Evolutionary conservation across 2,888 invertebrate species (phyloP).

Genomic region (Lumbricus terrestris): DNA sequence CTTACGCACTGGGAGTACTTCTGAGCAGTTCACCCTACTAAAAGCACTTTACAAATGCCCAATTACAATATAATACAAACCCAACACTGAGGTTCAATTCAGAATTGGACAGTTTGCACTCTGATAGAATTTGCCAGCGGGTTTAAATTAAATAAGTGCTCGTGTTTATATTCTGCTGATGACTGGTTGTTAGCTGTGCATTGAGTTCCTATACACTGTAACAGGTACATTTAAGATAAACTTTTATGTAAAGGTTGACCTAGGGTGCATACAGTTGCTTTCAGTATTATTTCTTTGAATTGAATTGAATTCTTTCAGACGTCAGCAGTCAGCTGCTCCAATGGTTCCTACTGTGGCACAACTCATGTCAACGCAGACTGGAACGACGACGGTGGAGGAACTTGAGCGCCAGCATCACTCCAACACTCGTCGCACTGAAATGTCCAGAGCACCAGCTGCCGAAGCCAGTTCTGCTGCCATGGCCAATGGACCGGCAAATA

Average conservation of each 20-base stretch:
- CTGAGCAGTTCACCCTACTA: too few relatives aligned
- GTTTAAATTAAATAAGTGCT: neutral
- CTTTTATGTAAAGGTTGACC: neutral
- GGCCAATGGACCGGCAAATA: neutral
- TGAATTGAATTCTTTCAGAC: neutral
- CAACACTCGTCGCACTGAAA: neutral
- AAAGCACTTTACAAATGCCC: too few relatives aligned
- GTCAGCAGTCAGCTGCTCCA: constrained; percentile 5
- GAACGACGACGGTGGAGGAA: constrained; percentile 75
- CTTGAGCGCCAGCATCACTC: constrained; percentile 67
- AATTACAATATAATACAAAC: too few relatives aligned
- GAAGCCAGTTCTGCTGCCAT: constrained; percentile 18
- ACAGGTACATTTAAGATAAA: neutral
- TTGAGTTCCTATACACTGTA: neutral
- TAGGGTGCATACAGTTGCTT: neutral
- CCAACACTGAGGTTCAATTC: neutral
- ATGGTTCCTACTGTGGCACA: constrained; percentile 67
- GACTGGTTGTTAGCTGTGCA: neutral
- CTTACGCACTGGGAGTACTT: too few relatives aligned
- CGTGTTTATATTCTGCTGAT: neutral
- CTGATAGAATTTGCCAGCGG: neutral
- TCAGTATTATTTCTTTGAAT: neutral
- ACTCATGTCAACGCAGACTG: constrained; percentile 78
- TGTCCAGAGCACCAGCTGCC: constrained; percentile 31
- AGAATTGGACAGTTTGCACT: neutral